Conservation (phyloP, 2,113 vertebrate species). For the Circaetus cinerascens region DNA sequence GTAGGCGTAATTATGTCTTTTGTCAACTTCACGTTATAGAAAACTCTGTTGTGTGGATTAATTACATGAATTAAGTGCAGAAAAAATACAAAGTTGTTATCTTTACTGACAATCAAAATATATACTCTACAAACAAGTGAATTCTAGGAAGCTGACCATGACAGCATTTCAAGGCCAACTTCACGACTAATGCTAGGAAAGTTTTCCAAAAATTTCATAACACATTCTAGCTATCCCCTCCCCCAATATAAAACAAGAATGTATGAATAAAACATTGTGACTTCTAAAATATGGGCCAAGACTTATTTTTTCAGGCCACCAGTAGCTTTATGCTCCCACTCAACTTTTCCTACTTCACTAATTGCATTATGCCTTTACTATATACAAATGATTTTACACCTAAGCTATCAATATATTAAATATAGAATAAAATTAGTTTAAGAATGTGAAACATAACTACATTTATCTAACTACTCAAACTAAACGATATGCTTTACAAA, state of each 20-base stretch:
- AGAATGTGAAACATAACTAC: constrained; percentile 66
- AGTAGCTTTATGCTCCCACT: constrained; percentile 13
- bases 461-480: constrained; percentile 52
- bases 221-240: constrained; percentile 39
- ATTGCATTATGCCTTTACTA: constrained; percentile 64
- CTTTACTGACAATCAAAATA: constrained; percentile 59
- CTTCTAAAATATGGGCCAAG: constrained; percentile 38
- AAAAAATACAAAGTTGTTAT: constrained; percentile 54
- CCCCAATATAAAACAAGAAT: constrained; percentile 31
- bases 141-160: constrained; percentile 32
- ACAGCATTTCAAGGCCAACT: constrained; percentile 19
- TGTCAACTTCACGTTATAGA: background rate
- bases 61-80: constrained; percentile 65
- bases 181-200: constrained; percentile 48
- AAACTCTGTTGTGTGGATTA: constrained; percentile 42
- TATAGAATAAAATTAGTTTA: constrained; percentile 75
- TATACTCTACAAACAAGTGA: constrained; percentile 47
- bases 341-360: constrained; percentile 48
- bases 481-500: constrained; percentile 45
- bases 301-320: background rate
- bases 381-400: constrained; percentile 73
- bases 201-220: constrained; percentile 3
- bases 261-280: constrained; percentile 41
- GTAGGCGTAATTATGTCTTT: constrained; percentile 9
- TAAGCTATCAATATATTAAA: constrained; percentile 78